Evolutionary conservation across 53 echinoderm and acorn worm species (phyloP).

Genomic region (Pentamera pediparva): DNA sequence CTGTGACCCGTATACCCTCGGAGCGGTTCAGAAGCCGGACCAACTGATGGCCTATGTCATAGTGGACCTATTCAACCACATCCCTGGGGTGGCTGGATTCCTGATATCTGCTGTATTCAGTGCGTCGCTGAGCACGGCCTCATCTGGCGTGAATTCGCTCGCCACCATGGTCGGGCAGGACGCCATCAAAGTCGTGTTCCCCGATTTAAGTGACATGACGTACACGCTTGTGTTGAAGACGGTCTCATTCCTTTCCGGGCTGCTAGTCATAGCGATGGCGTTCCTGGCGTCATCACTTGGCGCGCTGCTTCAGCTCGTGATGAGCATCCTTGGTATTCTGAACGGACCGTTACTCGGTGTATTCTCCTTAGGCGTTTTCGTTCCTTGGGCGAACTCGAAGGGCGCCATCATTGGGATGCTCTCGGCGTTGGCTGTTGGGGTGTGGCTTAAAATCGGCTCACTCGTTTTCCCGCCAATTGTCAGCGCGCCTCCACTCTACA

Average conservation of each 20-base stretch:
- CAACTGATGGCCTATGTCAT: slow-evolving; percentile 30
- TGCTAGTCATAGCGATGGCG: neutral
- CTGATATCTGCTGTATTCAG: slow-evolving; percentile 15
- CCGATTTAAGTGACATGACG: neutral
- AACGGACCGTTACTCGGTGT: slow-evolving; percentile 27
- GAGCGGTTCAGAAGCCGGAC: neutral
- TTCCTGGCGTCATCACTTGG: slow-evolving; percentile 20
- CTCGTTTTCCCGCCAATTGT: neutral
- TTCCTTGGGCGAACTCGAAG: slow-evolving; percentile 22
- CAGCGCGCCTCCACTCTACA: neutral
- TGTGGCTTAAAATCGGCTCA: slow-evolving; percentile 17
- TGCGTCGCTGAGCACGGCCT: slow-evolving; percentile 19
- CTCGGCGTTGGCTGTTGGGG: slow-evolving; percentile 2
- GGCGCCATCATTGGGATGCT: slow-evolving; percentile 18
- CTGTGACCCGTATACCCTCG: neutral
- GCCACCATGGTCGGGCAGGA: slow-evolving; percentile 23
- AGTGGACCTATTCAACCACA: slow-evolving; percentile 8
- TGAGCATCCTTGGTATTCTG: slow-evolving; percentile 18
- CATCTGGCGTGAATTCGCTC: slow-evolving; percentile 20
- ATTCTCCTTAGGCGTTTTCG: slow-evolving; percentile 7
- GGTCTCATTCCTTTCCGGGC: neutral
- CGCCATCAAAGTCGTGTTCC: neutral
- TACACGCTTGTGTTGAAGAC: slow-evolving; percentile 15
- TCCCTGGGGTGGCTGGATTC: slow-evolving; percentile 21
- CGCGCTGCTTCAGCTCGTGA: neutral